Percentiles rank a stretch among this genome's conserved stretches.
These are phyloP conservation scores for Blomia tropicalis DNA, from an alignment of 2,888 invertebrate genomes.

Conservation along the genomic window DNA sequence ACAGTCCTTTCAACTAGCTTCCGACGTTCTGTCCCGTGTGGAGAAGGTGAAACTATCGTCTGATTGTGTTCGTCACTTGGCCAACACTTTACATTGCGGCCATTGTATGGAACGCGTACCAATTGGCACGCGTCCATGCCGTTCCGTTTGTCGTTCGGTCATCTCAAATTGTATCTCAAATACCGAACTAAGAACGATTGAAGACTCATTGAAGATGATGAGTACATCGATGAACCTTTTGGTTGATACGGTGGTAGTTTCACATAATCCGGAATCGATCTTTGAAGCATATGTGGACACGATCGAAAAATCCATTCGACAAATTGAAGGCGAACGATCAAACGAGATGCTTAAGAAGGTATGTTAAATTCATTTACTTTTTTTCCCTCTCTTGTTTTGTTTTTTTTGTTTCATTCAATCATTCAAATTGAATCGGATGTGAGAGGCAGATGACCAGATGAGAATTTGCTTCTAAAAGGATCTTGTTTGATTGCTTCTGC, in stretches of 20 bases:
- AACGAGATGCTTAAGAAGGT: conserved; percentile 12
- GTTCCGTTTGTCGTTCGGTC: not conserved
- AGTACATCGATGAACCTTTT: not conserved
- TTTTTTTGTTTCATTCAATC: not conserved
- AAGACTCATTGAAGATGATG: not conserved
- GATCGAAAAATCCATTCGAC: not conserved
- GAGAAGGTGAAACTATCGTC: not conserved
- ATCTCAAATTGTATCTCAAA: not conserved
- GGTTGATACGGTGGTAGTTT: not conserved
- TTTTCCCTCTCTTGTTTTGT: not conserved
- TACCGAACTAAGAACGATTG: not conserved
- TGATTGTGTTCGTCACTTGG: conserved; percentile 2
- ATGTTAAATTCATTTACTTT: not conserved
- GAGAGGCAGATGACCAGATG: too few relatives aligned
- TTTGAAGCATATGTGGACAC: not conserved
- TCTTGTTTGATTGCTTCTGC: too few relatives aligned
- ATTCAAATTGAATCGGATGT: not conserved
- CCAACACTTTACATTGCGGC: not conserved
- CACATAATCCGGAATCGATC: not conserved
- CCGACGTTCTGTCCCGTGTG: not conserved
- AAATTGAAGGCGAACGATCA: not conserved
- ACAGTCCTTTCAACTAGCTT: not conserved
- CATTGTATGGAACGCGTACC: not conserved
- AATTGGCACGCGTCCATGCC: not conserved
- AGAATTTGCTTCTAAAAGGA: too few relatives aligned